phyloP scores from a whole-genome alignment of 2,797 vertebrate genomes.

The Oceanodroma leucorhoa region DNA sequence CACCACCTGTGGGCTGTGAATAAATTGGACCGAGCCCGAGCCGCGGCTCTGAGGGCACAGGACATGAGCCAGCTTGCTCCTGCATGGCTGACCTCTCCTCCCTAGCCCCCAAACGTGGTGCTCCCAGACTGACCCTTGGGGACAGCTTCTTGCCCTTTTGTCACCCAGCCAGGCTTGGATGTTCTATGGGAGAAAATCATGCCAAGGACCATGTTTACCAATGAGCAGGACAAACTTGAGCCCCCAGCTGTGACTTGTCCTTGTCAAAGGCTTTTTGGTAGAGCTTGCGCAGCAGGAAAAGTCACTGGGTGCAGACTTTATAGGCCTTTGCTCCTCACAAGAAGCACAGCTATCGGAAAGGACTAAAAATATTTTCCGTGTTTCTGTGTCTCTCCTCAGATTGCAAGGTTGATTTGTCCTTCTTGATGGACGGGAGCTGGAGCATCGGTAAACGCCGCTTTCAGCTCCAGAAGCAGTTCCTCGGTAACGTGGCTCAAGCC shows the following conservation, averaged over 20 bases:
- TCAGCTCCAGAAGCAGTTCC: constrained; percentile 93
- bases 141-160: background rate
- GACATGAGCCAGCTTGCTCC: background rate
- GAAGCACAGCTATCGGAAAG: background rate
- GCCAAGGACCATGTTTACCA: background rate
- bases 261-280: background rate
- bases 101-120: background rate
- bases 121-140: background rate
- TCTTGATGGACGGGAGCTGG: constrained; percentile 95
- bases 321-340: background rate
- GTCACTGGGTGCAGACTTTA: background rate
- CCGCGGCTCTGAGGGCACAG: fast-evolving
- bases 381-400: constrained; percentile 71
- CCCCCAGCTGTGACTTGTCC: background rate
- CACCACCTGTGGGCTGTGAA: background rate
- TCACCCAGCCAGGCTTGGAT: background rate
- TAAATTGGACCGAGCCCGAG: fast-evolving
- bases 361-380: background rate
- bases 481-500: constrained; percentile 83
- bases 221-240: background rate
- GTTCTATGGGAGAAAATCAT: background rate
- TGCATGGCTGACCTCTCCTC: background rate
- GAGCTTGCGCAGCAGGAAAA: background rate
- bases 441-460: constrained; percentile 95
- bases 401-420: constrained; percentile 92